A percentile compares a stretch with the other conserved stretches of the same genome.
Evolutionary conservation across 2,113 vertebrate genomes (phyloP).

Genomic region (Eurystomus gularis): DNA sequence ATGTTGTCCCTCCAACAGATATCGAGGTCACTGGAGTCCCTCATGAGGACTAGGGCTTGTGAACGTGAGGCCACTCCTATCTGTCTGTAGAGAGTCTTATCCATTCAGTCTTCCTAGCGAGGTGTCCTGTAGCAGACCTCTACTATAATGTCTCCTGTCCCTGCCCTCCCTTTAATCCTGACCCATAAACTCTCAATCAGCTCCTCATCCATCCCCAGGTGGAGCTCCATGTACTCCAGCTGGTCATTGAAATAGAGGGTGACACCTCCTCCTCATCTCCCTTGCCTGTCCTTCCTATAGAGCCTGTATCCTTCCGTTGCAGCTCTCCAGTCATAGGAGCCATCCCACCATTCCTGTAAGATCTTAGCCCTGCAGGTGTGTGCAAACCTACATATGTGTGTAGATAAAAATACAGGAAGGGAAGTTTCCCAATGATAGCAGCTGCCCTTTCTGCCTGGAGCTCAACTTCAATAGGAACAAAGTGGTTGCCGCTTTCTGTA

Average conservation of each 20-base stretch:
- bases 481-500: not conserved
- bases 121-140: not conserved
- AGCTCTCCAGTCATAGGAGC: not conserved
- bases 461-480: not conserved
- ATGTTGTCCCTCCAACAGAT: not conserved
- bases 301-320: not conserved
- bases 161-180: not conserved
- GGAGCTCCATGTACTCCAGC: not conserved
- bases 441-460: not conserved
- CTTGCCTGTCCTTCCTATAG: not conserved
- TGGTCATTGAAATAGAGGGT: not conserved
- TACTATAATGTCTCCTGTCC: not conserved
- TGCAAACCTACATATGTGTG: not conserved
- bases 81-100: not conserved
- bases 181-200: not conserved
- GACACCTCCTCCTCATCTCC: not conserved
- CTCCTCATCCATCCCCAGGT: not conserved
- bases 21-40: not conserved
- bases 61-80: not conserved
- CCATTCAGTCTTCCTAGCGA: not conserved
- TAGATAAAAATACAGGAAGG: not conserved
- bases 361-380: not conserved
- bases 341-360: not conserved
- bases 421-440: not conserved
- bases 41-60: not conserved